Conservation (phyloP, 2,888 invertebrate species). For the Zeuzera pyrina region DNA sequence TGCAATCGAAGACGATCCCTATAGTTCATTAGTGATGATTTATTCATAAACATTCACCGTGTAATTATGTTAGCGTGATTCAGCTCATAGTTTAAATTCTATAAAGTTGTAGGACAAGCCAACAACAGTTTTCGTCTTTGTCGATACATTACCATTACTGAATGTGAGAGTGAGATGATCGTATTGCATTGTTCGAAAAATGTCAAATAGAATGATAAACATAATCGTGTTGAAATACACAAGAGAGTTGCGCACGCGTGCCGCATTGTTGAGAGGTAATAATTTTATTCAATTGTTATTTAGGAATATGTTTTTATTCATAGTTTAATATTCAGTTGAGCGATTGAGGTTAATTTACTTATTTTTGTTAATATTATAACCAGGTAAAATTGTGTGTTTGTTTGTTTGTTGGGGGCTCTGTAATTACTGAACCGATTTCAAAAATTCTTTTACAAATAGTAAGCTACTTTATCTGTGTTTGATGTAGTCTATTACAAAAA, state of each 20-base stretch:
- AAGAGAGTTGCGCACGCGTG: conserved; percentile 43
- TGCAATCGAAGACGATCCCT: too few relatives aligned
- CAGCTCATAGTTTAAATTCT: conserved; percentile 54
- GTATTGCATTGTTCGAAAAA: conserved; percentile 59
- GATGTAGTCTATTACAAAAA: too few relatives aligned
- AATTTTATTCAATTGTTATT: conserved; percentile 55
- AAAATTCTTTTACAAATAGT: too few relatives aligned
- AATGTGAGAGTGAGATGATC: conserved; percentile 34
- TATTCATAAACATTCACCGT: conserved; percentile 30
- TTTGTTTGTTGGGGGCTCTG: too few relatives aligned
- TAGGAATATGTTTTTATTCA: conserved; percentile 27
- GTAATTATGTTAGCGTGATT: conserved; percentile 56
- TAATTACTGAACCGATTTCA: too few relatives aligned
- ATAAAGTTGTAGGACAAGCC: conserved; percentile 32
- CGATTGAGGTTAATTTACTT: too few relatives aligned
- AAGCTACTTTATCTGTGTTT: too few relatives aligned
- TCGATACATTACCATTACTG: conserved; percentile 27
- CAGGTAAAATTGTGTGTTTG: too few relatives aligned
- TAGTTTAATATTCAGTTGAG: conserved; percentile 9
- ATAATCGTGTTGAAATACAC: conserved; percentile 60
- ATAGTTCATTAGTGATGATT: conserved; percentile 20
- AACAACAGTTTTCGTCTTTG: conserved; percentile 43
- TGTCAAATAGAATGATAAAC: conserved; percentile 71
- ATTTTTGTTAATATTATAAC: too few relatives aligned
- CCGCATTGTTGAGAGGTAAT: conserved; percentile 39